These are phyloP conservation scores for Drosophila nr. fundita DNA, from an alignment of 2,888 invertebrate genomes.

Conservation along the genomic window DNA sequence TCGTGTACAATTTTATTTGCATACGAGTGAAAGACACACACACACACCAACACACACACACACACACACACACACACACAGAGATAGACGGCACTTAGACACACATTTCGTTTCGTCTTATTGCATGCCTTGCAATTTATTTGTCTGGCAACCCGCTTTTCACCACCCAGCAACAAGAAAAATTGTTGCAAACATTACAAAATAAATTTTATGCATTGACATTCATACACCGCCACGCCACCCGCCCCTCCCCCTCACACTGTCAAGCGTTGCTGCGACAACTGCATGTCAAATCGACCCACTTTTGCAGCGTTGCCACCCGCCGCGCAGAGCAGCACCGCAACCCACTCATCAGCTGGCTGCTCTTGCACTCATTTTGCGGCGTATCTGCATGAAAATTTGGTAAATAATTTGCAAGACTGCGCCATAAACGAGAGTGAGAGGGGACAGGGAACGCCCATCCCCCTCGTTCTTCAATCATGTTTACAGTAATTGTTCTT, in stretches of 20 bases:
- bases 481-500: constrained; percentile 45
- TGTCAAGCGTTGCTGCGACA: constrained; percentile 75
- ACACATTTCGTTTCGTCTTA: constrained; percentile 70
- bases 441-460: background rate
- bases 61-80: background rate
- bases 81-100: constrained; percentile 52
- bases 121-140: constrained; percentile 81
- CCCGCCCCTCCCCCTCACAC: background rate
- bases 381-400: constrained; percentile 77
- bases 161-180: constrained; percentile 46
- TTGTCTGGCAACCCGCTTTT: constrained; percentile 56
- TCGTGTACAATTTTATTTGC: constrained; percentile 80
- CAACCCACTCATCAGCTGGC: constrained; percentile 27
- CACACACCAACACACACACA: constrained; percentile 6
- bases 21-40: constrained; percentile 45
- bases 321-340: constrained; percentile 1
- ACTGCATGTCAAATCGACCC: constrained; percentile 80
- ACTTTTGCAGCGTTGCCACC: constrained; percentile 63
- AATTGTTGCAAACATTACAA: constrained; percentile 74
- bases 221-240: constrained; percentile 47
- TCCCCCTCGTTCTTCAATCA: constrained; percentile 45
- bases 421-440: background rate
- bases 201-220: constrained; percentile 77
- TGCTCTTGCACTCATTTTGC: constrained; percentile 62
- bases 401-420: constrained; percentile 73